These are phyloP conservation scores for Pteropus rufus DNA, from an alignment of 2,797 vertebrate species.

Conservation along the genomic window DNA sequence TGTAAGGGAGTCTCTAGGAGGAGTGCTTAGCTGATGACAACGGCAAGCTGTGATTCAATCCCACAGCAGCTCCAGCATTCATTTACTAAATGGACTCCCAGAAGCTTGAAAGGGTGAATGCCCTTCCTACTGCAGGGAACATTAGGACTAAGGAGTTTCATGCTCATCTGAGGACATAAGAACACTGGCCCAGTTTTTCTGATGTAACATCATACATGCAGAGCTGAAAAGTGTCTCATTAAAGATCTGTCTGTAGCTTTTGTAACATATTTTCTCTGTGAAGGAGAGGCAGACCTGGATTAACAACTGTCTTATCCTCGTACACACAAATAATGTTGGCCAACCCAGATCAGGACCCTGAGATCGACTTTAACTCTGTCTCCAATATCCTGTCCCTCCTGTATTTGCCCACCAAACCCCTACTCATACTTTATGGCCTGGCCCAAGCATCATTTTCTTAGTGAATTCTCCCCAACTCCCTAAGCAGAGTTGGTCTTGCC, in stretches of 20 bases:
- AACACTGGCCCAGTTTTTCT: background rate
- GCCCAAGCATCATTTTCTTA: background rate
- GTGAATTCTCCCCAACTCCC: background rate
- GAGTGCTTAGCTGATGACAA: background rate
- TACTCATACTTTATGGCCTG: background rate
- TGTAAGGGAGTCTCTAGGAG: background rate
- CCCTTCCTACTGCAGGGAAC: background rate
- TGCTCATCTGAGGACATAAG: background rate
- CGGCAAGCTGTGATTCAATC: background rate
- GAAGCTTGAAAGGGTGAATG: background rate
- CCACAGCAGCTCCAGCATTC: background rate
- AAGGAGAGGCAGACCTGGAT: background rate
- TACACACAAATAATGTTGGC: background rate
- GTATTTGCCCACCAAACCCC: background rate
- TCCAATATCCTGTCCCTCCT: background rate
- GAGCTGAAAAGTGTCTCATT: background rate
- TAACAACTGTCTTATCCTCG: background rate
- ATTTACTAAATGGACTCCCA: conserved; percentile 1
- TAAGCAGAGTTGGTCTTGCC: background rate
- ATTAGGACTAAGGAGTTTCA: background rate
- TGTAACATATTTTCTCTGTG: background rate
- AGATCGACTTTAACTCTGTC: background rate
- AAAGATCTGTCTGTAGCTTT: background rate
- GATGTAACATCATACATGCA: background rate
- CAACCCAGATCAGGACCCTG: background rate